Evolutionary conservation across 1,140 invertebrate species (phyloP).

Genomic region (Drosophila repletoides): DNA sequence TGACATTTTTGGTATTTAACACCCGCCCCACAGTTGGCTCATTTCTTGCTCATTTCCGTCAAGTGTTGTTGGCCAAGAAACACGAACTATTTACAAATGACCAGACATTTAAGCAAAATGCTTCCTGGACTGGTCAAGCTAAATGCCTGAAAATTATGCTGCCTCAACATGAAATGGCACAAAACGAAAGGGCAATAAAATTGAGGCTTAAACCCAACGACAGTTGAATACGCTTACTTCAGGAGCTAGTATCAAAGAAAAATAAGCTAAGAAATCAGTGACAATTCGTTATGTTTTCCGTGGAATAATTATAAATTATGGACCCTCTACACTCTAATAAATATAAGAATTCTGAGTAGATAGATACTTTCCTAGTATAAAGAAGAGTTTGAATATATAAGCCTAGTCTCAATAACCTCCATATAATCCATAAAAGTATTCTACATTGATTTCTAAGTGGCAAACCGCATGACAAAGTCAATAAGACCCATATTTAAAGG

Average conservation of each 20-base stretch:
- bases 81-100: conserved; percentile 80
- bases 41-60: conserved; percentile 79
- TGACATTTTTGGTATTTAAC: conserved; percentile 64
- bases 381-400: too few species aligned
- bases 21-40: conserved; percentile 25
- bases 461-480: background rate
- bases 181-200: background rate
- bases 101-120: conserved; percentile 80
- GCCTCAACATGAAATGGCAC: conserved; percentile 62
- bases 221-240: conserved; percentile 18
- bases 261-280: too few species aligned
- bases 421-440: too few species aligned
- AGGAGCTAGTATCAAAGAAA: too few species aligned
- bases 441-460: background rate
- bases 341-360: too few species aligned
- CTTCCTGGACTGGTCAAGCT: conserved; percentile 64
- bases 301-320: too few species aligned
- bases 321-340: too few species aligned
- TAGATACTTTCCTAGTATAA: too few species aligned
- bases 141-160: conserved; percentile 77
- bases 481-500: background rate
- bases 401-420: too few species aligned
- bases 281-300: too few species aligned
- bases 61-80: conserved; percentile 67
- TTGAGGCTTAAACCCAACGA: background rate